A percentile compares a stretch with the other conserved stretches of the same genome.
phyloP scores from a whole-genome alignment of 2,888 invertebrate species.

The Caenorhabditis macrosperma region DNA sequence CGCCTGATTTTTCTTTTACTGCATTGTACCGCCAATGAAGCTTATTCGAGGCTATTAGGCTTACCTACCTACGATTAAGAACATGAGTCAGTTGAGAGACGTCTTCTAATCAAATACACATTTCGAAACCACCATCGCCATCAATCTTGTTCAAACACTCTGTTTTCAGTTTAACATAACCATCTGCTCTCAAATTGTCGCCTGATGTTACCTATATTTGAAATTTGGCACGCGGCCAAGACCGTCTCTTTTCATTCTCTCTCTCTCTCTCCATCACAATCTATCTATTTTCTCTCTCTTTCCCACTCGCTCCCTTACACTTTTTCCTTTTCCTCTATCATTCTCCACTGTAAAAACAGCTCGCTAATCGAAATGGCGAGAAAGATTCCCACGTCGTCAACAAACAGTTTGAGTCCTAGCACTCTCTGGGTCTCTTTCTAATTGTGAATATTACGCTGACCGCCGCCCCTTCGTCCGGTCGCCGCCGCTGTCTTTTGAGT shows the following conservation, averaged over 20 bases:
- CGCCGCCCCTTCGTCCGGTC: neutral
- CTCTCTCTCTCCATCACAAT: no score
- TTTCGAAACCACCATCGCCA: no score
- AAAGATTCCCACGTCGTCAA: conserved; percentile 48
- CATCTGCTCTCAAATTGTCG: conserved; percentile 40
- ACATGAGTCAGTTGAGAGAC: neutral
- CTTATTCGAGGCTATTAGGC: neutral
- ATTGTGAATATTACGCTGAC: conserved; percentile 36
- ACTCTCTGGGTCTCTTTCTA: conserved; percentile 24
- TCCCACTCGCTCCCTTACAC: conserved; percentile 7
- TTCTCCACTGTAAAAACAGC: conserved; percentile 24
- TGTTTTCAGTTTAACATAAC: conserved; percentile 10
- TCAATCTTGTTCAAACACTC: conserved; percentile 32
- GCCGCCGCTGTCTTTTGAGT: neutral
- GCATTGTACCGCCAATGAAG: neutral
- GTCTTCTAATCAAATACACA: no score
- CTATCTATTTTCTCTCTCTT: no score
- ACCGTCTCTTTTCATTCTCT: conserved; percentile 6
- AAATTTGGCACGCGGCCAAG: conserved; percentile 44
- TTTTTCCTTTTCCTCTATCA: neutral
- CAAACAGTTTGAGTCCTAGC: conserved; percentile 34
- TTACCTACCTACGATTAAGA: neutral
- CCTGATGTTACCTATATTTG: conserved; percentile 19
- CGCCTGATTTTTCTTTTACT: conserved; percentile 16
- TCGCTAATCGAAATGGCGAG: conserved; percentile 29